Percentiles rank a stretch among this genome's conserved stretches.
Evolutionary conservation across 2,888 invertebrate species (phyloP).

Genomic region (Drosophila austrosaltans): DNA sequence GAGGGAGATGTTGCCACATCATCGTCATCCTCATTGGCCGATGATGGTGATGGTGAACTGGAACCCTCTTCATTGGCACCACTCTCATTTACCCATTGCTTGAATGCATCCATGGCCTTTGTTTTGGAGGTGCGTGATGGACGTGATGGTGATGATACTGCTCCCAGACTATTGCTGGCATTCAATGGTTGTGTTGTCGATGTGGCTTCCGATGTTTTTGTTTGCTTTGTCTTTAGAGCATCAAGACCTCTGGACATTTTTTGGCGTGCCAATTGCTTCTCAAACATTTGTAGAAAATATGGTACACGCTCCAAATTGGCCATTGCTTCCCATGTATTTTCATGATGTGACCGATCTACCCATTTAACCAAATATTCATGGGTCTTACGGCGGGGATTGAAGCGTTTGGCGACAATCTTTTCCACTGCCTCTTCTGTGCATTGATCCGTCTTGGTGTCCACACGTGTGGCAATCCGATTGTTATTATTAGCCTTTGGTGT

Average conservation of each 20-base stretch:
- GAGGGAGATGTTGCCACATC: constrained; percentile 40
- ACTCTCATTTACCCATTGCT: constrained; percentile 88
- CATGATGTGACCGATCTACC: constrained; percentile 91
- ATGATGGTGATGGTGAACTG: constrained; percentile 82
- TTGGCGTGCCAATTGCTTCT: constrained; percentile 90
- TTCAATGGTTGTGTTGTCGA: constrained; percentile 43
- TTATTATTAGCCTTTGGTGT: constrained; percentile 46
- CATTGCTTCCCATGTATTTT: constrained; percentile 93
- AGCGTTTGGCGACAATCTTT: constrained; percentile 92
- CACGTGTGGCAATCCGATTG: constrained; percentile 80
- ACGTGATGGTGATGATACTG: constrained; percentile 83
- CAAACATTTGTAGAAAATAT: constrained; percentile 91
- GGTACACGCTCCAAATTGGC: constrained; percentile 91
- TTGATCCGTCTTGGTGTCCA: constrained; percentile 63
- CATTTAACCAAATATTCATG: constrained; percentile 94
- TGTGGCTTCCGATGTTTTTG: constrained; percentile 35
- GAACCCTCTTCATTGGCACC: constrained; percentile 84
- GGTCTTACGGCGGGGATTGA: constrained; percentile 90
- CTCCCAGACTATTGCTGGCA: constrained; percentile 42
- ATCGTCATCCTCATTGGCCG: constrained; percentile 82
- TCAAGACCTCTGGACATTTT: constrained; percentile 87
- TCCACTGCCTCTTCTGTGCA: constrained; percentile 89
- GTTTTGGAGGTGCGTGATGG: constrained; percentile 87
- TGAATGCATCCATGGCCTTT: constrained; percentile 92
- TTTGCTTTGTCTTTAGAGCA: constrained; percentile 42